A percentile compares a stretch with the other conserved stretches of the same genome.
Evolutionary conservation across 2,113 vertebrate species (phyloP).

Genomic region (Malurus melanocephalus): DNA sequence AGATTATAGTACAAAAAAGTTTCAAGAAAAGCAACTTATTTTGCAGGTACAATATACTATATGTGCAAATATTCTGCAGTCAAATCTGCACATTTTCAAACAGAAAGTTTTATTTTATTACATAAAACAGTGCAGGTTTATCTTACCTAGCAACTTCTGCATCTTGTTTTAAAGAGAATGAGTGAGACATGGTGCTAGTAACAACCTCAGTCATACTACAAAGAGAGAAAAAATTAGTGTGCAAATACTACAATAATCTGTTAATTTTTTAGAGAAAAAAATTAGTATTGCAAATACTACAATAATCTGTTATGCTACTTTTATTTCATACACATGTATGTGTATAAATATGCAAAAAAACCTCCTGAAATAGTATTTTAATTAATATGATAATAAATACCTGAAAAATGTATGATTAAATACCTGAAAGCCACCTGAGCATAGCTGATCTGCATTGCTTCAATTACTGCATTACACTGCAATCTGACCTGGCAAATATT

Average conservation of each 20-base stretch:
- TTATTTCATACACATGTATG: not conserved
- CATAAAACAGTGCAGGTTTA: not conserved
- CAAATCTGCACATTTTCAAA: not conserved
- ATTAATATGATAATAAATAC: not conserved
- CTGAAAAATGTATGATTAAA: not conserved
- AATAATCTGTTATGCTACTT: not conserved
- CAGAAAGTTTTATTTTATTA: not conserved
- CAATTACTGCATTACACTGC: not conserved
- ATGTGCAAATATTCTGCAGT: not conserved
- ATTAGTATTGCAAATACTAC: not conserved
- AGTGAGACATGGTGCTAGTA: not conserved
- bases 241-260: not conserved
- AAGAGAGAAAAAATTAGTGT: not conserved
- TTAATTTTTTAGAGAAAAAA: not conserved
- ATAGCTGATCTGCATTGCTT: not conserved
- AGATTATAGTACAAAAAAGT: not conserved
- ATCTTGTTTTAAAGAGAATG: conserved; percentile 28
- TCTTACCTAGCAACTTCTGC: conserved; percentile 59
- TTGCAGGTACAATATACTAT: not conserved
- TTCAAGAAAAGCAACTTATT: not conserved
- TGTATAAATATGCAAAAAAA: rapidly evolving
- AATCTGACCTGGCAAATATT: conserved; percentile 48
- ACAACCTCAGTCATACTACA: conserved; percentile 19
- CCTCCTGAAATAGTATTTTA: not conserved
- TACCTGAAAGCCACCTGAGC: not conserved